These are phyloP conservation scores for Prolemur simus DNA, from an alignment of 2,113 vertebrate genomes.

Conservation along the genomic window DNA sequence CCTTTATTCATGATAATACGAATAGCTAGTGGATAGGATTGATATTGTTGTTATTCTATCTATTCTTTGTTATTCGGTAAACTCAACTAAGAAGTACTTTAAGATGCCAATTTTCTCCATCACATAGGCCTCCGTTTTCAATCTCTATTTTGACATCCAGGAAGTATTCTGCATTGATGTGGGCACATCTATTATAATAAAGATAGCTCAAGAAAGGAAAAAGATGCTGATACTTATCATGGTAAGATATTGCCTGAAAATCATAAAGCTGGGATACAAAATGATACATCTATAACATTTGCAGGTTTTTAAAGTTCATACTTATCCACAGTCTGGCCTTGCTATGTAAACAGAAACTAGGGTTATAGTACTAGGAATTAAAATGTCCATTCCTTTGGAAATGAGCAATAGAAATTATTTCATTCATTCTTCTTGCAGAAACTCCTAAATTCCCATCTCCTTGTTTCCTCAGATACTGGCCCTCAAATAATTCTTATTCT, in stretches of 20 bases:
- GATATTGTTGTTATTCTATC: neutral
- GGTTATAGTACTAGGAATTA: neutral
- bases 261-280: neutral
- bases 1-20: neutral
- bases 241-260: neutral
- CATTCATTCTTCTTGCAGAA: neutral
- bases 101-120: neutral
- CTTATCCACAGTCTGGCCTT: neutral
- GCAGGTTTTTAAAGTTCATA: neutral
- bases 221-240: neutral
- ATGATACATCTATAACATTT: neutral
- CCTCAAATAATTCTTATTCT: neutral
- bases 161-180: neutral
- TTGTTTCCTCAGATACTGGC: neutral
- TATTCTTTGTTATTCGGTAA: neutral
- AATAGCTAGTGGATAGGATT: neutral
- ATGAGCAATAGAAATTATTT: neutral
- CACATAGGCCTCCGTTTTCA: neutral
- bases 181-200: neutral
- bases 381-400: neutral
- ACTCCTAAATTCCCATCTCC: neutral
- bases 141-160: neutral
- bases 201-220: neutral
- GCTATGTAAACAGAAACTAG: neutral
- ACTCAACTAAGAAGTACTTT: neutral